Conservation (phyloP, 2,113 vertebrate species). For the Coreoperca whiteheadi region DNA sequence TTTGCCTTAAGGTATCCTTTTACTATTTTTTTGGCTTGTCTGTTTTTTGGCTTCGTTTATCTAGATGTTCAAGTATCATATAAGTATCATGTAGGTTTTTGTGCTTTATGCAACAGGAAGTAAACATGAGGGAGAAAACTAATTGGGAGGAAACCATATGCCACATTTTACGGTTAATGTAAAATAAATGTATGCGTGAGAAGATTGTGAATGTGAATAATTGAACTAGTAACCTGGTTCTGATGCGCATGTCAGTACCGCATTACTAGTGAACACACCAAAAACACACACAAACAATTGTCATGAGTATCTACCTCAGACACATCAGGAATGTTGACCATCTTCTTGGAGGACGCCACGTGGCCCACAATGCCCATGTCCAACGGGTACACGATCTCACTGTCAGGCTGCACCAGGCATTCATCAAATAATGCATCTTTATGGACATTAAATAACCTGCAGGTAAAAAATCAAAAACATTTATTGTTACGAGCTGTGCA, state of each 20-base stretch:
- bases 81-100: too few relatives aligned
- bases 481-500: not conserved
- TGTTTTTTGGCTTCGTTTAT: not conserved
- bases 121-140: not conserved
- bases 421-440: slow-evolving; percentile 87
- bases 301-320: slow-evolving; percentile 81
- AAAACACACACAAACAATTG: not conserved
- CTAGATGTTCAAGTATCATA: not conserved
- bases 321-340: slow-evolving; percentile 84
- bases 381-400: slow-evolving; percentile 91
- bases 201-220: not conserved
- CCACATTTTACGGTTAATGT: not conserved
- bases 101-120: not conserved
- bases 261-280: not conserved
- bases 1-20: not conserved
- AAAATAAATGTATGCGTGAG: not conserved
- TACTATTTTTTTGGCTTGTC: not conserved
- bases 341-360: slow-evolving; percentile 89
- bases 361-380: slow-evolving; percentile 90
- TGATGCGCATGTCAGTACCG: not conserved
- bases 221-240: not conserved
- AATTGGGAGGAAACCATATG: not conserved
- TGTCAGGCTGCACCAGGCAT: slow-evolving; percentile 89
- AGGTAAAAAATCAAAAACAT: not conserved
- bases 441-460: slow-evolving; percentile 87